Evolutionary conservation across 2,888 invertebrate genomes (phyloP), one percentile per base, ranked within the genome.

Genomic region (Drosophila melanosoma): DNA sequence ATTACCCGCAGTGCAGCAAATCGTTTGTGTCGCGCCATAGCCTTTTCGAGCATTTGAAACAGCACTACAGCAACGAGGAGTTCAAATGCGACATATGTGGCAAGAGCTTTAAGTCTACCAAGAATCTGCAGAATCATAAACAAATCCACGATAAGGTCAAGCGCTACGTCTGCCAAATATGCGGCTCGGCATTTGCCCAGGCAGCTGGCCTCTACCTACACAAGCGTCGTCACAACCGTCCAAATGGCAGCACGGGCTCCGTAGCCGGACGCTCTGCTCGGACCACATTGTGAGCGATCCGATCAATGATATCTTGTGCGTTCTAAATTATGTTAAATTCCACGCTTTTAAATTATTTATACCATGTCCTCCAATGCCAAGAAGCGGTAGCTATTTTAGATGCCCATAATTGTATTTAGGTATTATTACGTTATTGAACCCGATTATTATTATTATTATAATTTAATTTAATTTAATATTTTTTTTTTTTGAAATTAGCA

Each of bases 121-220:
- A 92, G 68, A 92, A 92, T 68, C 87, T 92, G 32, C 89, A 92
- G 63, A 92, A 92, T 68, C 92, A 92, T 66, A 91, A 92, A 59
- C 92, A 92, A 76, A 91, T 92, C 40, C 92, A 92, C 59, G 92
- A 91, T 53, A 91, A 88, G 36, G 82, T 92, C 20, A 92, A 92
- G 70, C 89, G 91, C 63, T 92, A 92, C 60, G 86, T 92, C 56
- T 92, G 92, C 70, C 92, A 92, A 77, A 89, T 92, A 59, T 92
- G 92, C 67, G 92, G 92, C 17, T 92, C 92, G 33, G 92, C 92
- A 45, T 92, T 92, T 74, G 92, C 92, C 36, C 92, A 92, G 66
- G 92, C 92, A 15, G 92, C 92, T 35, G 92, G 92, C 26, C 83
- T 92, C 36, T 92, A 92, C 81, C 85, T 92, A 36, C 92, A 92